Evolutionary conservation across 2,888 invertebrate species (phyloP), one percentile per base, ranked within the genome.

Genomic region (Stenotaenia linearis): DNA sequence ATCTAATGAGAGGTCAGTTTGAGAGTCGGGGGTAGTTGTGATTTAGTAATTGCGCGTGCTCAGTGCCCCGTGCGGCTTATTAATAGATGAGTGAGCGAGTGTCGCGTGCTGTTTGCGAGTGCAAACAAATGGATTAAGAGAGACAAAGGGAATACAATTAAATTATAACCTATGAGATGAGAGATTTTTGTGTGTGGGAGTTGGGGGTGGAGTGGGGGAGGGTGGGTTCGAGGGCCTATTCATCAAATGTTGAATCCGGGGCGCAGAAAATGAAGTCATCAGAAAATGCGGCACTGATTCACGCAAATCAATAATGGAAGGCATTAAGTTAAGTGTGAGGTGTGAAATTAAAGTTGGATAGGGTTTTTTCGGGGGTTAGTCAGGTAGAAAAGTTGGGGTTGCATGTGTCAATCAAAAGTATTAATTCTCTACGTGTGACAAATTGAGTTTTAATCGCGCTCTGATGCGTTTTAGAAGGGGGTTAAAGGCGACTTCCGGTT

Each of bases 11-110:
- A 69, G 69, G 69, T 69, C 69, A 69, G 69, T 69, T 69, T 50
- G 23, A 28, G 69, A 69, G 69, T 69, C 69, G 69, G 0, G 23
- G 56, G 56, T 4, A 21, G 56, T 69, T 28, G 69, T 69, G 69
- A 69, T 69, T 69, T 69, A 69, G 69, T 69, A 69, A 69, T 69
- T 69, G 69, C 69, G 69, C 69, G 69, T 69, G 69, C 69, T 69
- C 69, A 23, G 12, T 69, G 69, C 69, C 69, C 69, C 69, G 69
- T 69, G 69, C 25, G 69, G 69, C 69, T 69, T 69, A 69, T 69
- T 69, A 69, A 69, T 69, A 69, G 69, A 69, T 25, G 69, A 69
- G 69, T 28, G 69, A 69, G 69, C 6, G 69, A 23, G 61, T 61
- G 69, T 69, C 69, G 69, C 69, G 69, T 69, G 69, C 69, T 69